A percentile compares a stretch with the other conserved stretches of the same genome.
Conservation (phyloP, 2,888 invertebrate species). For the Augochlorella aurata region DNA sequence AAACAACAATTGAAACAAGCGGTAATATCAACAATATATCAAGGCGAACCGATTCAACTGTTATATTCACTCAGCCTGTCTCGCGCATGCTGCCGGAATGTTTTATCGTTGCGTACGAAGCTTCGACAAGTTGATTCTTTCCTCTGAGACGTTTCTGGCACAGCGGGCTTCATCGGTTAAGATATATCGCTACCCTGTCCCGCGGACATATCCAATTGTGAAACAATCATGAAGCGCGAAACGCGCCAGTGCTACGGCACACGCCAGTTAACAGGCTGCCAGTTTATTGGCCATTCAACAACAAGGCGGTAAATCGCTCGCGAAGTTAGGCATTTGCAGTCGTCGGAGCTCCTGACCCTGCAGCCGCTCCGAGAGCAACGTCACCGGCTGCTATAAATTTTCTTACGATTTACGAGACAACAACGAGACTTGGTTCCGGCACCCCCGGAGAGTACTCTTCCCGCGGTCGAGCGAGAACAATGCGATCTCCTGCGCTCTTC, state of each 20-base stretch:
- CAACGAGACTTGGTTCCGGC: conserved; percentile 46
- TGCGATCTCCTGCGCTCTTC: conserved; percentile 15
- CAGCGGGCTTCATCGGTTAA: not conserved
- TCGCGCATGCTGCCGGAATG: not conserved
- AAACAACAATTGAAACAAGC: not conserved
- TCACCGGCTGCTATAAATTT: conserved; percentile 67
- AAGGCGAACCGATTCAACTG: not conserved
- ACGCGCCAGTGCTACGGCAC: not conserved
- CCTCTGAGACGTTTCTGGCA: not conserved
- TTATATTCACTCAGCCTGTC: not conserved
- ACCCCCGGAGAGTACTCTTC: conserved; percentile 52
- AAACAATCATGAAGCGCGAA: conserved; percentile 12
- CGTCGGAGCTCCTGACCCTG: conserved; percentile 51
- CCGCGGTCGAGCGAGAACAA: conserved; percentile 21
- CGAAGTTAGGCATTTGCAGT: conserved; percentile 61
- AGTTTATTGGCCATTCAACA: conserved; percentile 60
- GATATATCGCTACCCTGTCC: not conserved
- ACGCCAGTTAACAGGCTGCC: conserved; percentile 16
- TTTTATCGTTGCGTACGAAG: not conserved
- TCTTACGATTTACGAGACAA: conserved; percentile 66
- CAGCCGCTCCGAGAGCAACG: conserved; percentile 50
- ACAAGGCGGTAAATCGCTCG: conserved; percentile 59
- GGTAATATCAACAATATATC: not conserved
- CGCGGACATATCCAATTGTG: conserved; percentile 4
- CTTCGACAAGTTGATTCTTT: not conserved